These are phyloP conservation scores for Psylliodes chrysocephalus DNA, from an alignment of 2,888 invertebrate species.

Conservation along the genomic window DNA sequence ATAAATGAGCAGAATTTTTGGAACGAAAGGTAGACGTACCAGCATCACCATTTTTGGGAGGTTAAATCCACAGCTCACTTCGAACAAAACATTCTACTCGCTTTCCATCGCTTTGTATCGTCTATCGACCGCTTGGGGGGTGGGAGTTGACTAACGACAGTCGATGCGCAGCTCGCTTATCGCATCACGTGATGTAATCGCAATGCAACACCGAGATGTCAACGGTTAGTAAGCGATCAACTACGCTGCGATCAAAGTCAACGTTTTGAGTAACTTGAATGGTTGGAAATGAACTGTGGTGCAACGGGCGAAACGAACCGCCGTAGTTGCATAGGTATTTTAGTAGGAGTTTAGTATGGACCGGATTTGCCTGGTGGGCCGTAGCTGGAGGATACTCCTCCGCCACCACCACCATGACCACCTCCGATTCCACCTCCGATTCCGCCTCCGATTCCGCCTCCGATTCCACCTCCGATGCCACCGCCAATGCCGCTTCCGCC, in stretches of 20 bases:
- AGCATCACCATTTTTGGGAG: constrained; percentile 41
- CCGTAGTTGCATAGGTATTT: constrained; percentile 43
- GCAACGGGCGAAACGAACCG: neutral
- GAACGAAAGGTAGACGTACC: constrained; percentile 30
- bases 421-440: constrained; percentile 49
- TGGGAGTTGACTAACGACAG: constrained; percentile 2
- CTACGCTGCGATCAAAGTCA: neutral
- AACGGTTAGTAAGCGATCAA: neutral
- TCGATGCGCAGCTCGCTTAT: neutral
- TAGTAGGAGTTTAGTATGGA: constrained; percentile 58
- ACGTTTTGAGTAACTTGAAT: neutral
- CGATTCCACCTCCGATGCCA: constrained; percentile 52
- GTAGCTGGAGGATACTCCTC: constrained; percentile 61
- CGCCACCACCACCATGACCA: constrained; percentile 56
- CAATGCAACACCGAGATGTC: neutral
- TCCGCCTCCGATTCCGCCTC: constrained; percentile 49
- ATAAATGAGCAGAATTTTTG: constrained; percentile 11
- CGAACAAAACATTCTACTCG: constrained; percentile 2
- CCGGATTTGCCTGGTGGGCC: constrained; percentile 65
- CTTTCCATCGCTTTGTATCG: neutral
- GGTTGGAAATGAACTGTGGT: constrained; percentile 9
- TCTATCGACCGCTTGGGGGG: neutral
- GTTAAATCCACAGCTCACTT: constrained; percentile 9
- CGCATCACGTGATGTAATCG: neutral
- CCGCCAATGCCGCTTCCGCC: constrained; percentile 57